Base-by-base conservation (phyloP, 2,797 vertebrate species). In the Pseudochaenichthys georgianus region DNA sequence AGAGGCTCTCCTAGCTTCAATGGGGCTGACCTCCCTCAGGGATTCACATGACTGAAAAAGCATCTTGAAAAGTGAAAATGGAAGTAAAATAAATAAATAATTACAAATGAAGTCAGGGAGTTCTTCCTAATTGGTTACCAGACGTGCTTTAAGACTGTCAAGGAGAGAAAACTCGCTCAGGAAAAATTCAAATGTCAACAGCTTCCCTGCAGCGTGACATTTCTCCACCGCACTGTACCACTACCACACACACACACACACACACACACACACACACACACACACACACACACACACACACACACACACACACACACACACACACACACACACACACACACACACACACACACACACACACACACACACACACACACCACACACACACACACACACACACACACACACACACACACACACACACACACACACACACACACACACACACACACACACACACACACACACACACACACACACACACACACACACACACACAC, bases 151-250 rank as follows among this genome's bases (percentile, higher is more conserved):
- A 8, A 61, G n/a, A 50, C 55, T 5, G n/a, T 38, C 51, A 64
- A 70, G 43, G 41, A 7, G 57, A 8, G 45, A 10, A 64, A 76
- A 62, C 13, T 47, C 16, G 13, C 34, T 38, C 57, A 13, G 12
- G 17, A 50, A 51, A 28, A 38, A 38, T 66, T 64, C 28, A 79
- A 88, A 77, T 77, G 76, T 68, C 57, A 82, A 45, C 69, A 57
- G 63, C 60, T 58, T 84, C 77, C 73, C 74, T 42, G 78, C 70
- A 60, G 82, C 62, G 68, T 77, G 84, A 82, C 83, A 89, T 85
- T 78, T 76, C 15, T 77, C 19, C 19, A 19, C 19, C 19, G 19
- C 19, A 19, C 19, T 19, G 19, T 19, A 19, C 23, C n/a, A n/a
- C n/a, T n/a, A n/a, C n/a, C 23, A 23, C 23, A 23, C 23, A 23